Percentiles rank a stretch among this genome's conserved stretches.
Conservation (phyloP, 2,113 vertebrate genomes). For the Sterna hirundo region DNA sequence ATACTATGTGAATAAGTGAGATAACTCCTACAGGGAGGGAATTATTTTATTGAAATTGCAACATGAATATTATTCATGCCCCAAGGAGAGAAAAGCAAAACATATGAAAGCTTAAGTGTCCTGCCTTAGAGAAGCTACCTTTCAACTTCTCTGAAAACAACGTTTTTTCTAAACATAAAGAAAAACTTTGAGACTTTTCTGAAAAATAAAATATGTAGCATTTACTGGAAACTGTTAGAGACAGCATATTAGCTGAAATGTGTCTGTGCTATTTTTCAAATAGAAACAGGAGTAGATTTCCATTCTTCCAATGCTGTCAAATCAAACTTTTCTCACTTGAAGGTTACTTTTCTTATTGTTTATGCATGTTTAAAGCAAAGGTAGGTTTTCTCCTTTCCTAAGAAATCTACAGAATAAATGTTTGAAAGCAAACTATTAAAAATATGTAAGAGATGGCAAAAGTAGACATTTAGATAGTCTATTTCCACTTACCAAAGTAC, state of each 20-base stretch:
- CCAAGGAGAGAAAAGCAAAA: slow-evolving; percentile 19
- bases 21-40: neutral
- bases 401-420: neutral
- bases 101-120: neutral
- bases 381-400: neutral
- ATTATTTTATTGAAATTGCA: slow-evolving; percentile 37
- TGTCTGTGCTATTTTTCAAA: neutral
- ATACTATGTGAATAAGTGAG: neutral
- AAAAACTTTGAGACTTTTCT: neutral
- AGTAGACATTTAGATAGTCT: neutral
- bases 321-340: neutral
- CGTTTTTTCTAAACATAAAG: neutral
- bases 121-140: neutral
- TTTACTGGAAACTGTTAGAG: neutral
- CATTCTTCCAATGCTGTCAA: neutral
- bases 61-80: slow-evolving; percentile 55
- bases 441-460: neutral
- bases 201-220: neutral
- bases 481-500: slow-evolving; percentile 21
- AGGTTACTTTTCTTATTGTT: neutral
- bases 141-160: neutral
- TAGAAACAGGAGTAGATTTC: neutral
- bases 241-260: neutral
- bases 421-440: neutral
- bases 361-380: neutral